Conservation (phyloP, 2,797 vertebrate genomes). For the Gymnocypris eckloni region DNA sequence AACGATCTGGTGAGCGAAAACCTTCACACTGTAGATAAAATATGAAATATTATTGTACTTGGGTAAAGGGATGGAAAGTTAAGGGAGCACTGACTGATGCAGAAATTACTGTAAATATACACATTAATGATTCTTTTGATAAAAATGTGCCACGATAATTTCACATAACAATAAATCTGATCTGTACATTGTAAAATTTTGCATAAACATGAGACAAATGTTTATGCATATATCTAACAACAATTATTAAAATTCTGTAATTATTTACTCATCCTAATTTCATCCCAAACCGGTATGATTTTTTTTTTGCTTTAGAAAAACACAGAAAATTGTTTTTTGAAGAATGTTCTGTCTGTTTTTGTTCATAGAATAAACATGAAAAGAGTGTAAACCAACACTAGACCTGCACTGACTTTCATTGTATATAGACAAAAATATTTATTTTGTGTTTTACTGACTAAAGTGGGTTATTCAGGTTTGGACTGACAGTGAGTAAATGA, state of each 20-base stretch:
- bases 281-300: not conserved
- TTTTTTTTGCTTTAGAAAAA: not conserved
- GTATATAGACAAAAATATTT: not conserved
- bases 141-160: not conserved
- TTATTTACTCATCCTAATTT: not conserved
- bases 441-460: conserved; percentile 12
- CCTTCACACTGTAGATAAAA: not conserved
- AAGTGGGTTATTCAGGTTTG: not conserved
- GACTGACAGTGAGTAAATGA: conserved; percentile 10
- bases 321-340: not conserved
- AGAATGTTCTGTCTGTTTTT: not conserved
- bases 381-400: not conserved
- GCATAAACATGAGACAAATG: not conserved
- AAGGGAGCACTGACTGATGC: not conserved
- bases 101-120: not conserved
- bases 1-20: conserved; percentile 1
- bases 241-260: not conserved
- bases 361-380: not conserved
- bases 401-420: not conserved
- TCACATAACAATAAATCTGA: not conserved
- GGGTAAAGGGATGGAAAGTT: not conserved
- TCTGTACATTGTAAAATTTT: not conserved
- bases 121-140: not conserved
- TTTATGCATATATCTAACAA: not conserved
- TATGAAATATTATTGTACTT: conserved; percentile 1